Conservation (phyloP, 1,140 invertebrate genomes). For the Drosophila leontia region DNA sequence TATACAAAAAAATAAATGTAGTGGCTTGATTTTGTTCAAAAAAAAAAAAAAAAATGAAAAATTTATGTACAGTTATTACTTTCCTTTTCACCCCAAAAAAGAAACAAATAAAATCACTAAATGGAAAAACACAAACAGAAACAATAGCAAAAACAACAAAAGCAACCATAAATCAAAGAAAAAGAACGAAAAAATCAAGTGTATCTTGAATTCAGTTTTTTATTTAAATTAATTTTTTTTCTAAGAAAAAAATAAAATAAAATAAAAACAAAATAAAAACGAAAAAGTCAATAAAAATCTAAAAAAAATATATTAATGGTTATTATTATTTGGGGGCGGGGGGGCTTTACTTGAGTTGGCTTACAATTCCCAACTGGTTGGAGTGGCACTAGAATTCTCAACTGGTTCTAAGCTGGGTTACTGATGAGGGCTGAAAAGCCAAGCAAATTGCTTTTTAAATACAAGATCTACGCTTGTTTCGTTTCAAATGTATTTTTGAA, state of each 20-base stretch:
- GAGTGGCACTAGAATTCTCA: not conserved
- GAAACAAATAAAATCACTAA: constrained; percentile 16
- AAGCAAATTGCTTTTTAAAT: not conserved
- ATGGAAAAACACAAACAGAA: constrained; percentile 1
- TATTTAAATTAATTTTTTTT: constrained; percentile 43
- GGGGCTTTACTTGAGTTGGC: too few relatives aligned
- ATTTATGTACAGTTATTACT: constrained; percentile 41
- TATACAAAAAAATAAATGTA: constrained; percentile 43
- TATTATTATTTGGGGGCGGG: constrained; percentile 2
- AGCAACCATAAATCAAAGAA: constrained; percentile 40
- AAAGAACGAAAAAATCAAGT: constrained; percentile 9
- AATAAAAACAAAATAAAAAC: constrained; percentile 40
- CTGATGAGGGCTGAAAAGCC: not conserved
- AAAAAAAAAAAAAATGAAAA: constrained; percentile 3
- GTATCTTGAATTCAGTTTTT: constrained; percentile 33
- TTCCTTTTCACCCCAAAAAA: not conserved
- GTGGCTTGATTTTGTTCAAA: constrained; percentile 45
- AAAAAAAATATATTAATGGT: not conserved
- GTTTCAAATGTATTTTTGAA: too few relatives aligned
- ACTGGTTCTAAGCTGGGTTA: not conserved
- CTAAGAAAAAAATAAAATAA: constrained; percentile 27
- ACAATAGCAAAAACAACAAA: constrained; percentile 23
- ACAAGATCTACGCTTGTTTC: not conserved
- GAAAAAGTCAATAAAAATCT: constrained; percentile 44
- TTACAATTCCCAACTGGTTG: not conserved